A percentile compares a stretch with the other conserved stretches of the same genome.
These are phyloP conservation scores for Idaea straminata DNA, from an alignment of 2,888 invertebrate species.

Conservation along the genomic window DNA sequence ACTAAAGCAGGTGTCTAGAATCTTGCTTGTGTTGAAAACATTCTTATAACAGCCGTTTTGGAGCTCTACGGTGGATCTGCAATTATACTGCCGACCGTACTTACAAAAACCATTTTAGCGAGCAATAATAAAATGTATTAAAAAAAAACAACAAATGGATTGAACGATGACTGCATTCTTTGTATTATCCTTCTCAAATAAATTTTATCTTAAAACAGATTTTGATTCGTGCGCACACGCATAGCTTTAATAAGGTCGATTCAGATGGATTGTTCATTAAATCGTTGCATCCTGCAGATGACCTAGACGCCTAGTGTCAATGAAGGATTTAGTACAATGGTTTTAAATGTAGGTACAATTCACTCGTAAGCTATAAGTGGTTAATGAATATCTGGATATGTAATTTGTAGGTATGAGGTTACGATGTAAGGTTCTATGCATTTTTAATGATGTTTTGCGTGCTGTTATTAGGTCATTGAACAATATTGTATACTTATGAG, in stretches of 20 bases:
- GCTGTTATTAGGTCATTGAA: not conserved
- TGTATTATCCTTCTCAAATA: too few species aligned
- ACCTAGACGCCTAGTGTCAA: conserved; percentile 29
- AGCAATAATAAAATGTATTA: too few species aligned
- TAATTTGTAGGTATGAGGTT: not conserved
- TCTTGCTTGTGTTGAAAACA: too few species aligned
- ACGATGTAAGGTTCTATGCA: not conserved
- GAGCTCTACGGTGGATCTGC: too few species aligned
- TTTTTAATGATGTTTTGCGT: not conserved
- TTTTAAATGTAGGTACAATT: conserved; percentile 10
- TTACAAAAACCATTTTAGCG: too few species aligned
- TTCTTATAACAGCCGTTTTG: too few species aligned
- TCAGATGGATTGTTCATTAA: conserved; percentile 33
- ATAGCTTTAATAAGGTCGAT: conserved; percentile 37
- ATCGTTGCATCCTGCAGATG: conserved; percentile 36
- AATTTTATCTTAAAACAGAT: conserved; percentile 1
- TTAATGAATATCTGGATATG: not conserved
- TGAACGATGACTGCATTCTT: too few species aligned
- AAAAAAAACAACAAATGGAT: too few species aligned
- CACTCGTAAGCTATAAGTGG: not conserved
- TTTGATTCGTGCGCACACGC: conserved; percentile 36
- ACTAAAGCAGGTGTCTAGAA: too few species aligned
- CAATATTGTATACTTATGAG: not conserved
- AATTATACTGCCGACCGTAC: too few species aligned
- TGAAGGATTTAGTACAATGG: conserved; percentile 16